phyloP scores from a whole-genome alignment of 2,113 vertebrate species.

The Ophthalmolycus amberensis region DNA sequence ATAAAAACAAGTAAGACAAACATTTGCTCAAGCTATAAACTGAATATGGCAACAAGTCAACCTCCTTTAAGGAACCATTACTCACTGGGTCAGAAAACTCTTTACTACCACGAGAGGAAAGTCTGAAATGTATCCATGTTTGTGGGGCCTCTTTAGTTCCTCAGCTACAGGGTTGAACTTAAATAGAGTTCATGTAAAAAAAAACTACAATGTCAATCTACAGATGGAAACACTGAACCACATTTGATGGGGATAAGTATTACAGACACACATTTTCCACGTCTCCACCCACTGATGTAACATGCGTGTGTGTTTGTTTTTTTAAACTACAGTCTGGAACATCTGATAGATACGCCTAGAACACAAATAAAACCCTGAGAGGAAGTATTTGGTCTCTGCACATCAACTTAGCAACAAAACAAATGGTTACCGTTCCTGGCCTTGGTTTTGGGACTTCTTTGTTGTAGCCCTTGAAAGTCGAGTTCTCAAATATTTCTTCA shows the following conservation, averaged over 20 bases:
- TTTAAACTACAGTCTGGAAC: not conserved
- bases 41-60: too few relatives aligned
- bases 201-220: not conserved
- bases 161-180: not conserved
- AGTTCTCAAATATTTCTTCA: slow-evolving; percentile 86
- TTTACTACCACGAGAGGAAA: not conserved
- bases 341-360: not conserved
- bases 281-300: slow-evolving; percentile 24
- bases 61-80: too few relatives aligned
- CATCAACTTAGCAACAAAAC: slow-evolving; percentile 23
- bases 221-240: slow-evolving; percentile 39
- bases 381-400: not conserved
- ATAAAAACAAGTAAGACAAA: not conserved
- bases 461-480: slow-evolving; percentile 86
- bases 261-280: slow-evolving; percentile 20
- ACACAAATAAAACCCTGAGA: slow-evolving; percentile 17
- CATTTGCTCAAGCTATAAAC: not conserved
- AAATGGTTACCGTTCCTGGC: slow-evolving; percentile 87
- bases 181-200: not conserved
- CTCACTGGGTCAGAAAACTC: too few relatives aligned
- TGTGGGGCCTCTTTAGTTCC: not conserved
- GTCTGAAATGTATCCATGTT: not conserved
- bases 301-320: too few relatives aligned
- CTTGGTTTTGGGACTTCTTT: slow-evolving; percentile 80
- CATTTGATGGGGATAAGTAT: not conserved